Base-by-base conservation (phyloP, 2,113 vertebrate genomes). In the Stomatorhinus ivindoensis region DNA sequence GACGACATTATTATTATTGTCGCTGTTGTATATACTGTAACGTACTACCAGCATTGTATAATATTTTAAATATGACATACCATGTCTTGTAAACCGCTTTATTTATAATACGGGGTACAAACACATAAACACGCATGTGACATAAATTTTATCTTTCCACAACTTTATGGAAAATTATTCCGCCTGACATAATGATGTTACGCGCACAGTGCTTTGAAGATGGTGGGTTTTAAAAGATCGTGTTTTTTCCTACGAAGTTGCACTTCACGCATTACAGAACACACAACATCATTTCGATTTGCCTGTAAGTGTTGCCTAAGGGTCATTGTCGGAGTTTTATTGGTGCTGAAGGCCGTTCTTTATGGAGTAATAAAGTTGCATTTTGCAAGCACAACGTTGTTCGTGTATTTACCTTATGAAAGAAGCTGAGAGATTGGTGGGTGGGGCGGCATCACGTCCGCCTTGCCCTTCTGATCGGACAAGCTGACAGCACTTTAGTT, bases 311-410 rank as follows among this genome's bases (percentile, higher is more conserved):
- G 55, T 86, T 53, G 47, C 80, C 90, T 92, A 95, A 95, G 95
- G 94, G 94, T 95, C 90, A 80, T 0, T 42, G 44, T 8, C 88
- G 86, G 35, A n/a, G 19, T 73, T 91, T 93, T 92, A 94, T 94
- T 91, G 89, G 86, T 7, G 87, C 58, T 89, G 90, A 92, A 92
- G 92, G 91, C 65, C 91, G 90, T 73, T 90, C 4, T 94, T 95
- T 94, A 93, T 93, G 42, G 91, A 27, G 65, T 86, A 87, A 90
- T 95, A 92, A 94, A 95, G 93, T 61, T 90, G 82, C 94, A 91
- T 91, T 65, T 92, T 85, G 88, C 19, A 83, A 44, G 53, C 31
- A 65, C 76, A 27, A 8, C 39, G 19, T 8, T 31, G 7, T 55
- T 19, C 13, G 80, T 89, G 13, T 90, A 87, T 89, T 87, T 51